Conservation (phyloP, 2,113 vertebrate species). For the Alligator mississippiensis region DNA sequence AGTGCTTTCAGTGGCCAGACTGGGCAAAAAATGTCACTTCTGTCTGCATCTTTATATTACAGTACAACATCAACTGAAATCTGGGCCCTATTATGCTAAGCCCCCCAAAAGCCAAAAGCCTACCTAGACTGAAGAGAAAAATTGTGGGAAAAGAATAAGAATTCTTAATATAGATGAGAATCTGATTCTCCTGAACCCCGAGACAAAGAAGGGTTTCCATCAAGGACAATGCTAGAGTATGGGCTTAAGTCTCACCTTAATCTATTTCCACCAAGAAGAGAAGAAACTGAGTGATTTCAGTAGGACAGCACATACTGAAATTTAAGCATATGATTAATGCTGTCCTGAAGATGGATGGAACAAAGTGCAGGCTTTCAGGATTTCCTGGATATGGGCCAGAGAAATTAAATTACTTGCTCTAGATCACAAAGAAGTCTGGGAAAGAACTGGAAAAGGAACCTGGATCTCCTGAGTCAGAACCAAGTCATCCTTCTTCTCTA, state of each 20-base stretch:
- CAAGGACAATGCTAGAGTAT: neutral
- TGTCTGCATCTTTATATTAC: too few relatives aligned
- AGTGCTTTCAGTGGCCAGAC: too few relatives aligned
- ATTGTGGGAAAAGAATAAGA: too few relatives aligned
- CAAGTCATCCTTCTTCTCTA: conserved; percentile 1
- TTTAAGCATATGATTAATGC: neutral
- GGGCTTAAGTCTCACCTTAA: neutral
- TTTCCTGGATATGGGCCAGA: neutral
- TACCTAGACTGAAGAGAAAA: too few relatives aligned
- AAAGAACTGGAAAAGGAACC: neutral
- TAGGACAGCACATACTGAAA: neutral
- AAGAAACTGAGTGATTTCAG: neutral
- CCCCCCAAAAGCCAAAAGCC: neutral
- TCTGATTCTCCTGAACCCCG: neutral
- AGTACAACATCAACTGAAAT: too few relatives aligned
- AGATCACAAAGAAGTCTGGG: fast-evolving
- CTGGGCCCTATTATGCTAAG: neutral
- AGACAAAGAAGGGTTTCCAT: neutral
- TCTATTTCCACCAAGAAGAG: neutral
- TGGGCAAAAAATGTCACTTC: too few relatives aligned
- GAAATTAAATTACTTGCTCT: neutral
- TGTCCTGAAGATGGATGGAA: neutral
- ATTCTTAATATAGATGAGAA: neutral
- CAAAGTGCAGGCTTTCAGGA: neutral
- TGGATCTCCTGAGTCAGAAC: conserved; percentile 1